Conservation (phyloP, 2,888 invertebrate genomes). For the Leptinotarsa tumamoca region DNA sequence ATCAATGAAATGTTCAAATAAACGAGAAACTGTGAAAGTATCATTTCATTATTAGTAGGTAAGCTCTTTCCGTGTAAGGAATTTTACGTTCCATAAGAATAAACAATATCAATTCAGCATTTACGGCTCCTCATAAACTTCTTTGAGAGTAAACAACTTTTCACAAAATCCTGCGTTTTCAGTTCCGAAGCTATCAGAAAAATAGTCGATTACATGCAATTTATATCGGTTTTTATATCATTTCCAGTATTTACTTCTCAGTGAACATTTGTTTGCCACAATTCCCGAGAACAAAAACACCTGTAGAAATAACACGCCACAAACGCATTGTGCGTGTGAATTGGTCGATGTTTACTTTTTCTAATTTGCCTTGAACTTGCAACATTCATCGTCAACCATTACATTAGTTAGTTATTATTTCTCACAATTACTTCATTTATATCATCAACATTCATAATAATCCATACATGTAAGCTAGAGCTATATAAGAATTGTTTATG, state of each 20-base stretch:
- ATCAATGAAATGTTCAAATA: neutral
- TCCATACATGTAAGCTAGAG: too few relatives aligned
- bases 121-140: constrained; percentile 16
- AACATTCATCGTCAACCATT: neutral
- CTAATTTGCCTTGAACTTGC: neutral
- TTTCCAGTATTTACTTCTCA: neutral
- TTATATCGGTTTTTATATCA: neutral
- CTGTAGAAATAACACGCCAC: neutral
- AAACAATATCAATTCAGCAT: neutral
- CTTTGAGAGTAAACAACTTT: constrained; percentile 11
- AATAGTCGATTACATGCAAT: neutral
- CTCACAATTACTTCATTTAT: too few relatives aligned
- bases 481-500: too few relatives aligned
- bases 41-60: neutral
- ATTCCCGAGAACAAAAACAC: neutral
- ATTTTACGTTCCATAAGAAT: neutral
- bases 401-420: too few relatives aligned
- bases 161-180: constrained; percentile 1
- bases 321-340: neutral
- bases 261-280: neutral
- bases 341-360: neutral
- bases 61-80: neutral
- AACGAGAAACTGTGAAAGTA: neutral
- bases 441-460: too few relatives aligned
- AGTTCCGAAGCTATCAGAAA: neutral